phyloP scores from a whole-genome alignment of 92 coral and sea anemone genomes.

The Porites divaricata region DNA sequence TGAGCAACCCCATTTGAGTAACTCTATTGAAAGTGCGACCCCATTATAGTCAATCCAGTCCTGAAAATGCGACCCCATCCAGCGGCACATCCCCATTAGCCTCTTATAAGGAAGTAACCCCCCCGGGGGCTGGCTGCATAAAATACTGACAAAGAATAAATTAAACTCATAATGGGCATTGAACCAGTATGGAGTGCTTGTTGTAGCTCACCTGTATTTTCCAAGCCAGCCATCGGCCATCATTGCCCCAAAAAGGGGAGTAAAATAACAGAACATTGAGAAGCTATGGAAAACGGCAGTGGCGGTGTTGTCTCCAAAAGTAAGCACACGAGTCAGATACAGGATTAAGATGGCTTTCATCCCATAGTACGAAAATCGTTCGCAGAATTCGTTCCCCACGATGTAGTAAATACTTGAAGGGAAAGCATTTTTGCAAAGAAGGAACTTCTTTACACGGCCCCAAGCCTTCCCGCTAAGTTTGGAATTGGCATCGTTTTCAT shows the following conservation, averaged over 20 bases:
- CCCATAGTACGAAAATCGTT: conserved; percentile 83
- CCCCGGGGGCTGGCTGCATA: not conserved
- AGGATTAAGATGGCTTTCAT: conserved; percentile 83
- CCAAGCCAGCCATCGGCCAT: conserved; percentile 91
- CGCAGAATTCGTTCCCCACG: conserved; percentile 86
- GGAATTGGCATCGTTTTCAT: not conserved
- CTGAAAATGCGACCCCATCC: no score
- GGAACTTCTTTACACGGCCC: conserved; percentile 76
- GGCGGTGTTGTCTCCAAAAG: conserved; percentile 57
- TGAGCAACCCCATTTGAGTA: no score
- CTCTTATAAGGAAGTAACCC: no score
- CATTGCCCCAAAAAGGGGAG: conserved; percentile 88
- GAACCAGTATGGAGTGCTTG: not conserved
- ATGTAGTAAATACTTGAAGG: conserved; percentile 80
- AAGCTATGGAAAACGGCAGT: conserved; percentile 74
- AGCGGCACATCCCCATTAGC: no score
- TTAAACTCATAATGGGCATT: not conserved
- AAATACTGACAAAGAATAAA: not conserved
- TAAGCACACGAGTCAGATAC: conserved; percentile 68
- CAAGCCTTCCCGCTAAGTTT: conserved; percentile 78
- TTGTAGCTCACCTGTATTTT: conserved; percentile 69
- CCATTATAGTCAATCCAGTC: no score
- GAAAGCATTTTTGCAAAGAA: conserved; percentile 65
- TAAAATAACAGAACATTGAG: conserved; percentile 85
- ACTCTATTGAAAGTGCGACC: no score